Base-by-base conservation (phyloP, 2,113 vertebrate genomes). In the Trogon surrucura region DNA sequence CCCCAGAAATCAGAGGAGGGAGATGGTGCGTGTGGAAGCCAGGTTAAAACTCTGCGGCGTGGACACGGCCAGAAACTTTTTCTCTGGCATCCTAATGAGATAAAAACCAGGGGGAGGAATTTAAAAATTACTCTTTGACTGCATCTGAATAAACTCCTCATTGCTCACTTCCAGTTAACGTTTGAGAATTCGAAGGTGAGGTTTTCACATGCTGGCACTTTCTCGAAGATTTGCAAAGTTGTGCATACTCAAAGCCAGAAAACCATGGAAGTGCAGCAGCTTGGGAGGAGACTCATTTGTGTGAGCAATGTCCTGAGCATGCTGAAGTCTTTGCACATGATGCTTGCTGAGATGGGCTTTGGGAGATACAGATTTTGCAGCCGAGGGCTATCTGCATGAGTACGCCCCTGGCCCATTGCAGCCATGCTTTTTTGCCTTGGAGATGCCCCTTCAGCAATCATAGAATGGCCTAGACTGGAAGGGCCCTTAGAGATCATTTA, bases 301-400 rank as follows among this genome's bases (percentile, higher is more conserved):
- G 48, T 17, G 17, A 0, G 2, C 18, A 38, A 11, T 5, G 21
- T 13, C 34, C 34, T 2, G 0, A 6, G 30, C 4, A 9, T 7
- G 13, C 1, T 32, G 56, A 38, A 53, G 47, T 36, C 27, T 72
- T 67, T 56, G 50, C 16, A 1, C 0, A 1, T 19, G 72, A 10
- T 27, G 32, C 8, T 15, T 20, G 34, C 10, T 19, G 26, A 82
- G 34, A 3, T 2, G 23, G 78, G 23, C 36, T 69, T 45, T 32
- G 32, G 54, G 78, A 78, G 32, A 10, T 41, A 16, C 56, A 58
- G 60, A 13, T 12, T 51, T 26, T 45, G 78, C n/a, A 34, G 32
- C 26, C 0, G 0, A 29, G 19, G 16, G 29, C 45, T 70, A 30
- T 5, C 57, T 29, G 45, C 9, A 1, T 4, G 26, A n/a, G 22